Evolutionary conservation across 2,113 vertebrate genomes (phyloP), one percentile per base, ranked within the genome.

Genomic region (Stigmatopora argus): DNA sequence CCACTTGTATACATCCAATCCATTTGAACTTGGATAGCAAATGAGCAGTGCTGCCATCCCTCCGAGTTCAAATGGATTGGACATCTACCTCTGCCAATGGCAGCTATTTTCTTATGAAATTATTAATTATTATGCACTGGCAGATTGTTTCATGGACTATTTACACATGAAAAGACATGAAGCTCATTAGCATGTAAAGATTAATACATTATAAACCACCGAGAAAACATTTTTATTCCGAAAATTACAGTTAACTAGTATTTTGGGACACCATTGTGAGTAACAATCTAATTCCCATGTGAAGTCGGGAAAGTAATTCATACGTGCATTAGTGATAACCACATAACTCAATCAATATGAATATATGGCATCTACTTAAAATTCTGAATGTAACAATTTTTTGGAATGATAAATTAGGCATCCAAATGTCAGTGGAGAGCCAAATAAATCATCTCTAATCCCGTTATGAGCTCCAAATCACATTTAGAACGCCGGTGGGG

Each of bases 381-480:
- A 58, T 58, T 58, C n/a, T 19, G n/a, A 60, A 59, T 12, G 57
- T 66, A 47, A 18, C 64, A 48, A 67, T 78, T 62, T 44, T 53
- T 70, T 48, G 34, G 69, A 62, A 56, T 68, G 74, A 74, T 79
- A 77, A 79, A 84, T 72, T 62, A 67, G 85, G 72, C 79, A 79
- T 67, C 77, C 49, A 45, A 67, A 67, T 80, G 78, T 49, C 66
- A 23, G 19, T 41, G 62, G 75, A 71, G 72, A 80, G 78, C 66
- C 64, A 72, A 71, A 81, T 84, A 65, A 80, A 87, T 87, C 71
- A 83, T 72, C 78, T 76, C 77, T 7, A 71, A 81, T 79, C 79
- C 80, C 82, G 73, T 73, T 69, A 74, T 70, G 72, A 73, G 58
- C 81, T 76, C 78, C 74, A 83, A 81, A 87, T 85, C 79, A 70